phyloP scores from a whole-genome alignment of 2,797 vertebrate species.

The Falco peregrinus region DNA sequence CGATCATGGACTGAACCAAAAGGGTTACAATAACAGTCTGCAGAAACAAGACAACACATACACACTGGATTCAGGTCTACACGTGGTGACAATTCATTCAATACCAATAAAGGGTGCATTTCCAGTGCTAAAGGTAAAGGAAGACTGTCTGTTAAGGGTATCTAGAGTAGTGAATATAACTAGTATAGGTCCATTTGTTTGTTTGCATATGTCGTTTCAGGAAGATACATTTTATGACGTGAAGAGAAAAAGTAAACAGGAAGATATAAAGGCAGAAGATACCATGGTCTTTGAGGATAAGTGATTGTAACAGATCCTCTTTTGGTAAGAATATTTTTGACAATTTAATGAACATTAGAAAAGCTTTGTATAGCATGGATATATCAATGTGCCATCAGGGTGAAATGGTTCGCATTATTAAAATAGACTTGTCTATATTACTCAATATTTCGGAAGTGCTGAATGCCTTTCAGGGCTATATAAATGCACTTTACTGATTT shows the following conservation, averaged over 20 bases:
- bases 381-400: conserved; percentile 56
- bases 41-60: conserved; percentile 93
- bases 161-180: conserved; percentile 12
- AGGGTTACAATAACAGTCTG: conserved; percentile 99
- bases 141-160: conserved; percentile 63
- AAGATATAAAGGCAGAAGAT: conserved; percentile 53
- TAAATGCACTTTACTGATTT: conserved; percentile 68
- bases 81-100: conserved; percentile 49
- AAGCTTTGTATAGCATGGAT: conserved; percentile 44
- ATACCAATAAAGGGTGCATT: conserved; percentile 58
- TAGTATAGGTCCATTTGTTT: conserved; percentile 31
- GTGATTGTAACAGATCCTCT: conserved; percentile 45
- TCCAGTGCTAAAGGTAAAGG: conserved; percentile 58
- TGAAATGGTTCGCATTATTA: conserved; percentile 65
- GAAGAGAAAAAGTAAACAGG: conserved; percentile 43
- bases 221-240: conserved; percentile 41
- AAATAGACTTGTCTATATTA: conserved; percentile 50
- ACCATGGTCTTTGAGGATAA: conserved; percentile 27
- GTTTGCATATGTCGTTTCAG: conserved; percentile 30
- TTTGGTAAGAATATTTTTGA: conserved; percentile 50
- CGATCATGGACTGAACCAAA: conserved; percentile 94
- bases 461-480: conserved; percentile 26
- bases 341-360: conserved; percentile 61
- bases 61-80: conserved; percentile 74
- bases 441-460: conserved; percentile 39